Evolutionary conservation across 1,140 invertebrate species (phyloP), one percentile per base, ranked within the genome.

Genomic region (Monomorium pharaonis): DNA sequence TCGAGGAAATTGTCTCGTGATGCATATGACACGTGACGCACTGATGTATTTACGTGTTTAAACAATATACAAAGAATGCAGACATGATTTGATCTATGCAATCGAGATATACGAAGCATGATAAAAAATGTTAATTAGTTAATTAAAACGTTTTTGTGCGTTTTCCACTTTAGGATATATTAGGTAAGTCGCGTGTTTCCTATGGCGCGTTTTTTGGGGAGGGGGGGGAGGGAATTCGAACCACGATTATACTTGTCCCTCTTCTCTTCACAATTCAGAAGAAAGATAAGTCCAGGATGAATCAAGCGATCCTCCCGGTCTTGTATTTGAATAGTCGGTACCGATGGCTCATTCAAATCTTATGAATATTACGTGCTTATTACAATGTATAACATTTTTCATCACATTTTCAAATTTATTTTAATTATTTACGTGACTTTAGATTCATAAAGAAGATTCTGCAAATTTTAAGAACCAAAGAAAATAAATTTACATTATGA

Each of bases 141-240:
- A 90, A 90, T 90, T 90, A 90, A 90, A 90, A 90, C 88, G 81
- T 90, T 88, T 76, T 77, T 75, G 81, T 49, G 21, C 70, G 86
- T 85, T 90, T 90, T 90, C 69, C 70, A 89, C 76, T 74, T 78
- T 58, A 49, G 80, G 89, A 90, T 90, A 89, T 89, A 90, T 90
- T 89, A 89, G 89, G 89, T 90, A 90, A 90, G 80, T 27, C 63
- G 60, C 16, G 27, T 81, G 76, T 87, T 9, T 54, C 56, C 75
- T 62, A 72, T 72, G 86, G 85, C 83, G 33, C 58, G 14, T 56
- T 90, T 7, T 89, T 87, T 56, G 49, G 69, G 42, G 44, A 12
- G 70, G 77, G n/a, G n/a, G n/a, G n/a, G n/a, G n/a, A n/a, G n/a
- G n/a, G n/a, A n/a, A 58, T 54, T n/a, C 58, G 54, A 12, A 81